Conservation (phyloP, 2,797 vertebrate genomes). For the Helicolenus hilgendorfi region DNA sequence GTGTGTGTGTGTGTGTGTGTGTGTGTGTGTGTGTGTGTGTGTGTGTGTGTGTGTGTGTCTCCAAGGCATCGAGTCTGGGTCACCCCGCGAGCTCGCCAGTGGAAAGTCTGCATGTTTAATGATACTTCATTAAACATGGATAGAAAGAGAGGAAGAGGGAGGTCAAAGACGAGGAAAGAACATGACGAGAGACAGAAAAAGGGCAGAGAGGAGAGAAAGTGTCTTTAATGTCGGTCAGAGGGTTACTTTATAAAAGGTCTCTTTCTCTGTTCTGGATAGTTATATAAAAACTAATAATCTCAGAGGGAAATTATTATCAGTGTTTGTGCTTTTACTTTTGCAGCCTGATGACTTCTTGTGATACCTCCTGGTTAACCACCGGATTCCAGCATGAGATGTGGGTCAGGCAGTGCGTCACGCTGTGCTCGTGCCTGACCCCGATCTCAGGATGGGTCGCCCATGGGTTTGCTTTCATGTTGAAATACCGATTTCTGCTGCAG, state of each 20-base stretch:
- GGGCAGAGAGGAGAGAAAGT: not conserved
- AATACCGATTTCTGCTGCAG: not conserved
- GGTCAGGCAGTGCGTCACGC: slow-evolving; percentile 23
- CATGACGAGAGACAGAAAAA: not conserved
- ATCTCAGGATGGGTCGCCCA: not conserved
- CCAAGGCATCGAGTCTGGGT: slow-evolving; percentile 46
- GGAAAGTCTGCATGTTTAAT: slow-evolving; percentile 91
- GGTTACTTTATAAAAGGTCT: not conserved
- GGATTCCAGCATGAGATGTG: slow-evolving; percentile 11
- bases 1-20: not conserved
- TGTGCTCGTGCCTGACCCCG: not conserved
- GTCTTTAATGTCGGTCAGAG: not conserved
- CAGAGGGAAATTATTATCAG: not conserved
- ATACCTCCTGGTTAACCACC: not conserved
- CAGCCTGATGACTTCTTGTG: not conserved
- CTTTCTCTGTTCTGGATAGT: not conserved
- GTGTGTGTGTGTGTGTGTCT: not conserved
- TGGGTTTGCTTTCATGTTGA: not conserved
- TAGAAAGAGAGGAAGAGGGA: slow-evolving; percentile 31
- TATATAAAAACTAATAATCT: not conserved
- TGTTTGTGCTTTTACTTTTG: not conserved
- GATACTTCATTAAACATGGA: slow-evolving; percentile 82
- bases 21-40: not conserved
- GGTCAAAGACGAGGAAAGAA: slow-evolving; percentile 16
- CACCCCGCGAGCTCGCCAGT: slow-evolving; percentile 70